Evolutionary conservation across 2,888 invertebrate genomes (phyloP).

Genomic region (Agrenia bidenticulata): DNA sequence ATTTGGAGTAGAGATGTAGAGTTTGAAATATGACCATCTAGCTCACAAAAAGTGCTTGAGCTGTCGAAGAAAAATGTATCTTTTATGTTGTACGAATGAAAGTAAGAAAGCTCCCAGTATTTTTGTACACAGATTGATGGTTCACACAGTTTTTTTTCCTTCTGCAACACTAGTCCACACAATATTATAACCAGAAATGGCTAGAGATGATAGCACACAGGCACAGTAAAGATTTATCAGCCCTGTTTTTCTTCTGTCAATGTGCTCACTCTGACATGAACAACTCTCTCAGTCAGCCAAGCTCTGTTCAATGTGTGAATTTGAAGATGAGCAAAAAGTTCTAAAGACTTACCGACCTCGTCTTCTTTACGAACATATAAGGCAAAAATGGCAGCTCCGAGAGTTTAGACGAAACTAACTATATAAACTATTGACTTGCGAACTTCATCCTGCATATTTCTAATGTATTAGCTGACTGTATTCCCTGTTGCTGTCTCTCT

Average conservation of each 20-base stretch:
- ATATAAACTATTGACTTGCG: too few relatives aligned
- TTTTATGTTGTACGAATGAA: not conserved
- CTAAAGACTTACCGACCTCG: not conserved
- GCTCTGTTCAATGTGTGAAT: constrained; percentile 15
- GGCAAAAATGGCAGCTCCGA: not conserved
- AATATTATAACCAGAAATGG: not conserved
- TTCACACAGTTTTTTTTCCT: constrained; percentile 1
- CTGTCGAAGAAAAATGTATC: too few relatives aligned
- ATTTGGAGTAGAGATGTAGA: too few relatives aligned
- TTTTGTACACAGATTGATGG: not conserved
- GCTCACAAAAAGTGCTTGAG: too few relatives aligned
- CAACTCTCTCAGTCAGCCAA: constrained; percentile 11
- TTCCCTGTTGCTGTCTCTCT: too few relatives aligned
- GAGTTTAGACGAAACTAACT: too few relatives aligned
- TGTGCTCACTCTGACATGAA: constrained; percentile 16
- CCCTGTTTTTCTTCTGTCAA: constrained; percentile 24
- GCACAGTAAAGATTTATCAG: constrained; percentile 20
- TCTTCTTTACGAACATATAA: not conserved
- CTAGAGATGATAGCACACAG: not conserved
- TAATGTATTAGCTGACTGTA: too few relatives aligned
- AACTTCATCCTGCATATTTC: too few relatives aligned
- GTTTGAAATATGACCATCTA: too few relatives aligned
- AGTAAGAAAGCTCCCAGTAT: not conserved
- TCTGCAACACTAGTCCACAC: constrained; percentile 3
- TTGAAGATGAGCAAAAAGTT: constrained; percentile 16